Evolutionary conservation across 2,113 vertebrate genomes (phyloP).

Genomic region (Pseudonaja textilis): DNA sequence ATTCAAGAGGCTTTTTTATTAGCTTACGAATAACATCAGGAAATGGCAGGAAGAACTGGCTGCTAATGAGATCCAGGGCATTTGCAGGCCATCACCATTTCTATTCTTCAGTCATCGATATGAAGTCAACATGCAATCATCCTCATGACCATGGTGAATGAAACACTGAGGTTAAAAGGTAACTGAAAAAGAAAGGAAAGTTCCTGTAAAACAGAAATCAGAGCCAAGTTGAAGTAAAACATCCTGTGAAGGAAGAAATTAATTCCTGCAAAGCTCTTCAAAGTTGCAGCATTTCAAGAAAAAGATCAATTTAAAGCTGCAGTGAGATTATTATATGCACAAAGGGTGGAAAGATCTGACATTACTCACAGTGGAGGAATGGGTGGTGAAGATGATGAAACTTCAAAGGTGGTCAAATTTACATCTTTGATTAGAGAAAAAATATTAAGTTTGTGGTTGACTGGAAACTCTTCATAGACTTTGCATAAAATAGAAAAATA

Average conservation of each 20-base stretch:
- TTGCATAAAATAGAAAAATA: background rate
- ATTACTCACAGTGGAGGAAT: background rate
- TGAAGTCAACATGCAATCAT: background rate
- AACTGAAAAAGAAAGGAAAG: background rate
- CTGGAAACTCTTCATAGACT: background rate
- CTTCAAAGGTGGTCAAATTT: background rate
- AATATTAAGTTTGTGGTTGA: background rate
- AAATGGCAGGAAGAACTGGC: background rate
- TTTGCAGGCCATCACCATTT: background rate
- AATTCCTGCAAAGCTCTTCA: background rate
- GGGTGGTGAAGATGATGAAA: background rate
- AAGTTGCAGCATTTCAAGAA: background rate
- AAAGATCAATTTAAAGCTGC: background rate
- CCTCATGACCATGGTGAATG: background rate
- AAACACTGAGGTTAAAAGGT: background rate
- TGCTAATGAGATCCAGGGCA: background rate
- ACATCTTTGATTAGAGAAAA: background rate
- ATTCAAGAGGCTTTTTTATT: background rate
- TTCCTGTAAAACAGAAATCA: background rate
- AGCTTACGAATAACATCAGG: background rate
- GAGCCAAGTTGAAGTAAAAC: background rate
- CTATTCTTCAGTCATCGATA: background rate
- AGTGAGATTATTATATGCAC: background rate
- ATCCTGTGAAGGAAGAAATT: background rate
- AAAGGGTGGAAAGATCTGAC: background rate